Evolutionary conservation across 1,140 invertebrate species (phyloP).

Genomic region (Dryas iulia): DNA sequence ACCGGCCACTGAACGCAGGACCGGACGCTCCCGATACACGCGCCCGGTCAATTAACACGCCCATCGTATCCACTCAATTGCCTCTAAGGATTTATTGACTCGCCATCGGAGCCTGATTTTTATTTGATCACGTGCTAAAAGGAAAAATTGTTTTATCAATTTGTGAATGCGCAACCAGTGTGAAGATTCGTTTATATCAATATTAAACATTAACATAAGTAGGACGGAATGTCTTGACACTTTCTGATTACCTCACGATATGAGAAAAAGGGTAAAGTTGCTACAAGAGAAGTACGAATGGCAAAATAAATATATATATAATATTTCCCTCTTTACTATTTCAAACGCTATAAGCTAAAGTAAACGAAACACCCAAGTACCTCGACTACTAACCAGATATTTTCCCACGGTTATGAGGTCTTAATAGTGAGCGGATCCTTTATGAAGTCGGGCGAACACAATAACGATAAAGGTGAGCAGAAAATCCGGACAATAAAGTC

Average conservation of each 20-base stretch:
- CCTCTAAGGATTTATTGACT: slow-evolving; percentile 66
- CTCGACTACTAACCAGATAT: slow-evolving; percentile 37
- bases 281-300: neutral
- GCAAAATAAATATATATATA: neutral
- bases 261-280: no score
- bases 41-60: slow-evolving; percentile 73
- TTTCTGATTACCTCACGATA: no score
- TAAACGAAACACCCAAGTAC: no score
- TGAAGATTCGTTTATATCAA: no score
- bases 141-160: slow-evolving; percentile 10
- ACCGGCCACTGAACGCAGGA: slow-evolving; percentile 28
- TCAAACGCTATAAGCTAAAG: neutral
- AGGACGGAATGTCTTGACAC: no score
- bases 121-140: slow-evolving; percentile 21
- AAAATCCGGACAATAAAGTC: slow-evolving; percentile 79
- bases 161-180: neutral
- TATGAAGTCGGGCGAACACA: slow-evolving; percentile 77
- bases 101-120: slow-evolving; percentile 27
- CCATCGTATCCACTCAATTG: slow-evolving; percentile 67
- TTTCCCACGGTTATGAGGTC: slow-evolving; percentile 79
- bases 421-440: slow-evolving; percentile 73
- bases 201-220: no score
- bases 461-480: slow-evolving; percentile 78
- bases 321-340: neutral
- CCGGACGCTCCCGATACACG: slow-evolving; percentile 51